Evolutionary conservation across 2,888 invertebrate species (phyloP).

Genomic region (Volucella inflata): DNA sequence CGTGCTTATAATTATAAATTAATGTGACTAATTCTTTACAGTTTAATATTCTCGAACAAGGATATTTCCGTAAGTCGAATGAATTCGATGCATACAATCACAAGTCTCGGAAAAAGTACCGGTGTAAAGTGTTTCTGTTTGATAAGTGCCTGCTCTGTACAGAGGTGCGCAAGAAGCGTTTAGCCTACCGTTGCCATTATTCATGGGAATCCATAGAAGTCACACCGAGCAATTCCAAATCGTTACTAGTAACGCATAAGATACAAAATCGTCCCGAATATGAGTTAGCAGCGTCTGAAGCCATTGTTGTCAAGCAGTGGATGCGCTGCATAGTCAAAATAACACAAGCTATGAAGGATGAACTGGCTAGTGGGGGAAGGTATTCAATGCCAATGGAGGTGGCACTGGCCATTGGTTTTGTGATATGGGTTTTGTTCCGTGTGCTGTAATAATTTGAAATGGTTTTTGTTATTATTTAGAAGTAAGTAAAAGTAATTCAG

Average conservation of each 20-base stretch:
- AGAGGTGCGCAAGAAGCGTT: slow-evolving; percentile 81
- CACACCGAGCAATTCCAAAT: slow-evolving; percentile 79
- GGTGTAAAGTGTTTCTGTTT: slow-evolving; percentile 82
- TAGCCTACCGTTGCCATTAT: slow-evolving; percentile 82
- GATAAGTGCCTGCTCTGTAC: slow-evolving; percentile 82
- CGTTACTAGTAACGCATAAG: slow-evolving; percentile 77
- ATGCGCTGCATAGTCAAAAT: slow-evolving; percentile 79
- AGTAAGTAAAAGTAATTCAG: slow-evolving; percentile 8
- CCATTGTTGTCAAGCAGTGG: slow-evolving; percentile 80
- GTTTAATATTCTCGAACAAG: slow-evolving; percentile 81
- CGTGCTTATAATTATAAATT: neutral
- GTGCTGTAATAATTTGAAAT: slow-evolving; percentile 77
- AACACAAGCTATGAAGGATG: slow-evolving; percentile 79
- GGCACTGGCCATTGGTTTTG: slow-evolving; percentile 78
- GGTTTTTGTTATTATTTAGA: slow-evolving; percentile 13
- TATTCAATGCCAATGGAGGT: slow-evolving; percentile 81
- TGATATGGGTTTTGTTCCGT: slow-evolving; percentile 81
- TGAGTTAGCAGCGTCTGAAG: slow-evolving; percentile 79
- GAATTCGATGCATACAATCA: slow-evolving; percentile 82
- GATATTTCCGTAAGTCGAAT: slow-evolving; percentile 81
- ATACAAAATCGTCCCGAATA: slow-evolving; percentile 79
- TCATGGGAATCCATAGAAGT: slow-evolving; percentile 81
- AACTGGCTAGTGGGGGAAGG: slow-evolving; percentile 78
- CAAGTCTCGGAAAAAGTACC: slow-evolving; percentile 81
- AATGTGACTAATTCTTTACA: slow-evolving; percentile 52